These are phyloP conservation scores for Amorpha juglandis DNA, from an alignment of 2,888 invertebrate species.

Conservation along the genomic window DNA sequence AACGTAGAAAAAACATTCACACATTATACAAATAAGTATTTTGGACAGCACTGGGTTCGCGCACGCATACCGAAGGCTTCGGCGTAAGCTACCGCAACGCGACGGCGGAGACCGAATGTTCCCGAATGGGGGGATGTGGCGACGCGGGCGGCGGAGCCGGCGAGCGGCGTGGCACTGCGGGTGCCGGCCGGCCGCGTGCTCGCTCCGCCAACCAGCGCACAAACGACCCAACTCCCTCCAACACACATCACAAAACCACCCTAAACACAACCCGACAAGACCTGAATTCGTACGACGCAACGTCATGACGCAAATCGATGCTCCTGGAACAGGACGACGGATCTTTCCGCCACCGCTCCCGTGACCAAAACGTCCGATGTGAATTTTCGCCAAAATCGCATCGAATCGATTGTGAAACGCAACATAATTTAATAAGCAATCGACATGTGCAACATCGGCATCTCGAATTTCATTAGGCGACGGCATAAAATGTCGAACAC, in stretches of 20 bases:
- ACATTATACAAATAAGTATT: constrained; percentile 15
- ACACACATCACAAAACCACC: constrained; percentile 43
- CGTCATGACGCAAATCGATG: constrained; percentile 75
- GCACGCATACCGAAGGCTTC: constrained; percentile 42
- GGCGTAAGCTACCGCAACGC: constrained; percentile 72
- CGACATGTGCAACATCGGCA: constrained; percentile 47
- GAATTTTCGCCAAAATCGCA: constrained; percentile 65
- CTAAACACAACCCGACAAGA: constrained; percentile 42
- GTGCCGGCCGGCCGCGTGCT: constrained; percentile 73
- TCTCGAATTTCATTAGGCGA: constrained; percentile 63
- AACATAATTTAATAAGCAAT: constrained; percentile 64
- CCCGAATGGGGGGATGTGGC: constrained; percentile 42
- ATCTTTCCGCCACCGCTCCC: constrained; percentile 77
- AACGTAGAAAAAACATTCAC: constrained; percentile 45
- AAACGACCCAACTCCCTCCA: constrained; percentile 61
- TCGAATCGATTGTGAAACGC: constrained; percentile 56
- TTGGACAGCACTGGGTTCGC: constrained; percentile 23
- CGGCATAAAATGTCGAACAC: constrained; percentile 51
- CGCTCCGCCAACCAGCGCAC: constrained; percentile 55
- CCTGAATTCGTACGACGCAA: constrained; percentile 37
- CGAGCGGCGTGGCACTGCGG: constrained; percentile 80
- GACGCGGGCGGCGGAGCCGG: constrained; percentile 66
- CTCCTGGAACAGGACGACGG: constrained; percentile 78
- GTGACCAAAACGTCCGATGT: constrained; percentile 57
- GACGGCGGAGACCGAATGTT: constrained; percentile 58